Evolutionary conservation across 2,797 vertebrate species (phyloP), one percentile per base, ranked within the genome.

Genomic region (Phaenicophaeus curvirostris): DNA sequence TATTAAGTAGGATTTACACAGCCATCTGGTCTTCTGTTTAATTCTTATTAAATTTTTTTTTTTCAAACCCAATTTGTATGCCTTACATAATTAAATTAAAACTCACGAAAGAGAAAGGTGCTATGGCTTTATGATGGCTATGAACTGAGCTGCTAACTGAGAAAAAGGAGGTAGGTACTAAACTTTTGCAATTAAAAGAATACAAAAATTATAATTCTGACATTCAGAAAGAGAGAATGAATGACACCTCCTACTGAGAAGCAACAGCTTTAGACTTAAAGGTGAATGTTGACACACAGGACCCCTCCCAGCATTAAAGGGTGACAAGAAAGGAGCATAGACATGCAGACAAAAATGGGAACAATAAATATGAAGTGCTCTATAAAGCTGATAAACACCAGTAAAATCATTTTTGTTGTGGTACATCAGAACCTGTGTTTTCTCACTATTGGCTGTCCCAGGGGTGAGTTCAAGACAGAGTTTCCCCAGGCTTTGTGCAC

Each of bases 11-110:
- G 94, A 97, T 98, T 97, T 97, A 92, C 78, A 89, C 76, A 97
- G 97, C 97, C 97, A 97, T 98, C 98, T 98, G 97, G 96, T 97
- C 77, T 80, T 94, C 95, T 95, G 96, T 58, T 96, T 91, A 93
- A 91, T 94, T 97, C 58, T 90, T 95, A 59, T 77, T 80, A n/a
- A 55, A n/a, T 92, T 89, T 83, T 80, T 44, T 76, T 77, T 46
- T 33, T 35, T 24, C 42, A 93, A 95, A 90, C 66, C 17, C 74
- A 72, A 86, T 96, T 96, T 96, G 35, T 67, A 55, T 90, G 71
- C 61, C 74, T 97, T 94, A 77, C 74, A 93, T 95, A 95, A 96
- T 92, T 93, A 77, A 93, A 89, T 92, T 85, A 87, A 94, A 79
- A 78, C 41, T 51, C 14, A 5, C 62, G 92, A 89, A 87, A 92